A percentile compares a stretch with the other conserved stretches of the same genome.
These are phyloP conservation scores for Scyliorhinus canicula DNA, from an alignment of 2,797 vertebrate genomes.

Conservation along the genomic window DNA sequence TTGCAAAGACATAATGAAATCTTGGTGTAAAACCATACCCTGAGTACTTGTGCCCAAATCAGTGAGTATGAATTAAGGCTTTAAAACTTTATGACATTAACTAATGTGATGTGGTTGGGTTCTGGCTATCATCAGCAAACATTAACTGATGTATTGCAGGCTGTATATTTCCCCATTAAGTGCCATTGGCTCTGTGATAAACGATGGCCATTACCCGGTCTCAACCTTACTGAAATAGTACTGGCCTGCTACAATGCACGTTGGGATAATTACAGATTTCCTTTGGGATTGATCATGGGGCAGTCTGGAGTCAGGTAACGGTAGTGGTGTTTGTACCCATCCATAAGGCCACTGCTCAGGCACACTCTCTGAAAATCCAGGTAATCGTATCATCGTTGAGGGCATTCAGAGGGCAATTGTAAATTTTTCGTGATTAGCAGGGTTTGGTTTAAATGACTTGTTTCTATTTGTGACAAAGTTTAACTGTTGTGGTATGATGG, in stretches of 20 bases:
- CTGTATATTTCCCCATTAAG: background rate
- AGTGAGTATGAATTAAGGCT: background rate
- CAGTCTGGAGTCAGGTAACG: background rate
- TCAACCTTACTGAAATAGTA: background rate
- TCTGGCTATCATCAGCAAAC: background rate
- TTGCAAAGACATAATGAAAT: background rate
- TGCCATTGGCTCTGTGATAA: background rate
- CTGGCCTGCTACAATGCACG: background rate
- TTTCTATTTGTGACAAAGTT: background rate
- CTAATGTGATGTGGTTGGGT: background rate
- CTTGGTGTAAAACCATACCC: background rate
- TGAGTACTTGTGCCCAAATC: background rate
- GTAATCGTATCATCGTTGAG: background rate
- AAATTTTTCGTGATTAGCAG: background rate
- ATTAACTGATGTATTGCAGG: background rate
- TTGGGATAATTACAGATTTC: background rate
- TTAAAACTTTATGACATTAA: background rate
- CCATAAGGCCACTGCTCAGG: background rate
- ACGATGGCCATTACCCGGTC: background rate
- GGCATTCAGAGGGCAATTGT: background rate
- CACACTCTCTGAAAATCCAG: background rate
- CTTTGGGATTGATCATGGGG: background rate
- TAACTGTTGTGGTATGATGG: background rate
- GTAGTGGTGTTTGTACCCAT: background rate
- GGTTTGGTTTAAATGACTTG: background rate